Evolutionary conservation across 2,888 invertebrate genomes (phyloP).

Genomic region (Lucinisca nassula): DNA sequence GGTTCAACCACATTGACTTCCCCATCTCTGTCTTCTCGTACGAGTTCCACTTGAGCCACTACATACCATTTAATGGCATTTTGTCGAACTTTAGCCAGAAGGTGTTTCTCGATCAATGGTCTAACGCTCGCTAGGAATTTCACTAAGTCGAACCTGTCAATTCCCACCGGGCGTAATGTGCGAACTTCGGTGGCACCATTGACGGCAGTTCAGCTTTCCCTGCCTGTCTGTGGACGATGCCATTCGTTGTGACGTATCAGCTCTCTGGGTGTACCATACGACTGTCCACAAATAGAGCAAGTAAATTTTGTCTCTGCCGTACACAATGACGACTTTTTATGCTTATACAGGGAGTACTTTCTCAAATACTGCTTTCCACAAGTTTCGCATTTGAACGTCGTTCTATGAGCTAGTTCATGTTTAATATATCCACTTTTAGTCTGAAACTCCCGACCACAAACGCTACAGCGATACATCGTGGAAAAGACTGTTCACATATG

Average conservation of each 20-base stretch:
- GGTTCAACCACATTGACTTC: slow-evolving; percentile 20
- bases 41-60: slow-evolving; percentile 54
- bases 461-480: slow-evolving; percentile 12
- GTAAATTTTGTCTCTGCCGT: not conserved
- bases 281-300: not conserved
- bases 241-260: not conserved
- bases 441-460: slow-evolving; percentile 3
- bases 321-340: not conserved
- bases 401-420: slow-evolving; percentile 1
- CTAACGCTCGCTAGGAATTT: not conserved
- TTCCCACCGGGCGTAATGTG: not conserved
- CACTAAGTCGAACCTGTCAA: not conserved
- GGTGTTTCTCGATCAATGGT: not conserved
- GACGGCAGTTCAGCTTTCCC: not conserved
- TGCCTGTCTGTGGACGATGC: not conserved
- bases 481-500: not conserved
- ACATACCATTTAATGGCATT: slow-evolving; percentile 49
- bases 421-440: not conserved
- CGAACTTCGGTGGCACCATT: not conserved
- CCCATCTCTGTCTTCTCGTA: slow-evolving; percentile 34
- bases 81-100: slow-evolving; percentile 1
- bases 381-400: not conserved
- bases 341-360: not conserved
- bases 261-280: not conserved
- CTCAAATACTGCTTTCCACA: not conserved